Evolutionary conservation across 64 coral and sea anemone species (phyloP).

Genomic region (Dendronephthya gigantea): DNA sequence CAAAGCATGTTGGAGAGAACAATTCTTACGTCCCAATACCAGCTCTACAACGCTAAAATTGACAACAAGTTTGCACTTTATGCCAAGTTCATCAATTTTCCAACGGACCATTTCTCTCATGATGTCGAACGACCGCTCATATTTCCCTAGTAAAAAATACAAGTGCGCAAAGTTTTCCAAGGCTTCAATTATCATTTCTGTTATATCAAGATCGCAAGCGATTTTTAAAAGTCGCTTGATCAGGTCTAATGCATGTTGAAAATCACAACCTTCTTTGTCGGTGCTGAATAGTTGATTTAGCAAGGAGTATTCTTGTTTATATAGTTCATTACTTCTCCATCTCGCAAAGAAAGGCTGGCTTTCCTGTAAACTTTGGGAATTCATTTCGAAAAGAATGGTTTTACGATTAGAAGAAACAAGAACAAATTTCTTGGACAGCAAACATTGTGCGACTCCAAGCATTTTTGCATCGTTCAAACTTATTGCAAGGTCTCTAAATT

Average conservation of each 20-base stretch:
- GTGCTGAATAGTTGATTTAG: background rate
- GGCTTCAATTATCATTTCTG: background rate
- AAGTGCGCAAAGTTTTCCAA: background rate
- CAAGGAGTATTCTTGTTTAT: background rate
- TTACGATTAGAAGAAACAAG: background rate
- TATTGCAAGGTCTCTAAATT: background rate
- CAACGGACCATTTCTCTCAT: background rate
- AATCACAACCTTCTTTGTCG: background rate
- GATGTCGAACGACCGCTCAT: background rate
- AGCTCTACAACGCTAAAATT: background rate
- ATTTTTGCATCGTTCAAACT: background rate
- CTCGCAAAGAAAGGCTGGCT: background rate
- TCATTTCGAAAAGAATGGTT: background rate
- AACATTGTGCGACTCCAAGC: background rate
- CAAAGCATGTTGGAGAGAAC: background rate
- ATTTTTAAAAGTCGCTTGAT: background rate
- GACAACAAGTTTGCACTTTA: background rate
- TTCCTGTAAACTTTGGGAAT: background rate
- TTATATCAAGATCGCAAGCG: background rate
- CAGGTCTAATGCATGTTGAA: background rate
- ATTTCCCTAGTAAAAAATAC: background rate
- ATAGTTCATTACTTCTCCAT: background rate
- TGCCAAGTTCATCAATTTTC: background rate
- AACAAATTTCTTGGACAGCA: background rate
- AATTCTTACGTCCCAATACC: background rate